Evolutionary conservation across 2,113 vertebrate species (phyloP).

Genomic region (Oncorhynchus masou): DNA sequence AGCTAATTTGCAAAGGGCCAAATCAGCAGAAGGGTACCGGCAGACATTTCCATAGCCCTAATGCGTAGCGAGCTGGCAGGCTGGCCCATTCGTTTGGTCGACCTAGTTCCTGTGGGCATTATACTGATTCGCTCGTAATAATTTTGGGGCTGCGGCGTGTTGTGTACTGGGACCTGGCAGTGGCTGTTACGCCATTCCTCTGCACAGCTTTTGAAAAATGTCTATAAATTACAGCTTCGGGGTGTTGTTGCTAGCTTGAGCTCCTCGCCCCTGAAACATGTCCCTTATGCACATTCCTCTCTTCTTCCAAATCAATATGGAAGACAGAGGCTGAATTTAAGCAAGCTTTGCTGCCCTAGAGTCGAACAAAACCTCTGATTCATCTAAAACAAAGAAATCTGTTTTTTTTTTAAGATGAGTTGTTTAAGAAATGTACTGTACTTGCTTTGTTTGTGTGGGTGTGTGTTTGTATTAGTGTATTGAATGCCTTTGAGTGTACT

Average conservation of each 20-base stretch:
- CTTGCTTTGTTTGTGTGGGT: background rate
- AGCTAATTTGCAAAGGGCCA: no score
- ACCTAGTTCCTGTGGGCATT: conserved; percentile 24
- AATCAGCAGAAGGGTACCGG: no score
- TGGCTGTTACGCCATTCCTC: background rate
- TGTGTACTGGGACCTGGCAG: background rate
- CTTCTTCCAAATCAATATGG: background rate
- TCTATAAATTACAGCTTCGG: background rate
- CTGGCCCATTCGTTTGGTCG: conserved; percentile 13
- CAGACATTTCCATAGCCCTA: no score
- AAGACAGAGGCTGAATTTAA: background rate
- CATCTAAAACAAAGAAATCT: background rate
- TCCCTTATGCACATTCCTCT: background rate
- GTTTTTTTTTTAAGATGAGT: background rate
- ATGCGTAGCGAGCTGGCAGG: conserved; percentile 2
- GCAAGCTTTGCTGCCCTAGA: background rate
- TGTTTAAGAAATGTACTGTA: background rate
- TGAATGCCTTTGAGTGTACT: background rate
- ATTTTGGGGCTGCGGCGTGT: background rate
- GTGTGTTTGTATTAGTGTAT: background rate
- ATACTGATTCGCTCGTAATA: conserved; percentile 23
- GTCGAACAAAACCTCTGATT: background rate
- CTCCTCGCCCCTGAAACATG: background rate
- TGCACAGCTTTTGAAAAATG: background rate
- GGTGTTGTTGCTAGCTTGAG: background rate